These are phyloP conservation scores for Cerastis rubricosa DNA, from an alignment of 2,888 invertebrate genomes.

Conservation along the genomic window DNA sequence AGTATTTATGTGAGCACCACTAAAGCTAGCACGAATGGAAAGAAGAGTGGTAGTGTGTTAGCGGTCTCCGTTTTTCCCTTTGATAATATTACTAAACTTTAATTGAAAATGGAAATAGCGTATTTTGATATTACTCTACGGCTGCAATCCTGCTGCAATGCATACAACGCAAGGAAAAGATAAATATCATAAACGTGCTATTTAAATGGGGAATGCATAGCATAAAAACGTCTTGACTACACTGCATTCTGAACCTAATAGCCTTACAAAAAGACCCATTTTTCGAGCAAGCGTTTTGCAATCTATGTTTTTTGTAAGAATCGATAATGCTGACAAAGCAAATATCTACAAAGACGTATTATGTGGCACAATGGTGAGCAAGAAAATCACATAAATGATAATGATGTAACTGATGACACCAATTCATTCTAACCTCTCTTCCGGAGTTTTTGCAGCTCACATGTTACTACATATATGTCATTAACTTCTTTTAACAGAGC, in stretches of 20 bases:
- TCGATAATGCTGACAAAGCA: not conserved
- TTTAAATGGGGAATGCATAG: not conserved
- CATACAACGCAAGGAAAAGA: not conserved
- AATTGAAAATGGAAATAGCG: not conserved
- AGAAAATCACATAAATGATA: conserved; percentile 35
- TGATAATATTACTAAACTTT: not conserved
- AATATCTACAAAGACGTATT: conserved; percentile 6
- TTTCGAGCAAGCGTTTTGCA: not conserved
- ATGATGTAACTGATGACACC: conserved; percentile 44
- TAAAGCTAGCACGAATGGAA: not conserved
- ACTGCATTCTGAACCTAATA: not conserved
- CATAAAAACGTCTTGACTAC: not conserved
- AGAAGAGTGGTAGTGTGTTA: not conserved
- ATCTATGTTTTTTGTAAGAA: not conserved
- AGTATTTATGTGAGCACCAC: not conserved
- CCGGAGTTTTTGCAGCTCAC: conserved; percentile 69
- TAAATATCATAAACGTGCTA: not conserved
- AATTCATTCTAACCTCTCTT: conserved; percentile 59
- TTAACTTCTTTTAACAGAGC: conserved; percentile 74
- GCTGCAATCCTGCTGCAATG: not conserved
- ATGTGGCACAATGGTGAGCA: conserved; percentile 14
- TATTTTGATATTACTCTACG: not conserved
- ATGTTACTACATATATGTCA: conserved; percentile 72
- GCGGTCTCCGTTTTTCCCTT: not conserved
- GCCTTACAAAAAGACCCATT: not conserved